Evolutionary conservation across 1,140 invertebrate genomes (phyloP).

Genomic region (Whitmania pigra): DNA sequence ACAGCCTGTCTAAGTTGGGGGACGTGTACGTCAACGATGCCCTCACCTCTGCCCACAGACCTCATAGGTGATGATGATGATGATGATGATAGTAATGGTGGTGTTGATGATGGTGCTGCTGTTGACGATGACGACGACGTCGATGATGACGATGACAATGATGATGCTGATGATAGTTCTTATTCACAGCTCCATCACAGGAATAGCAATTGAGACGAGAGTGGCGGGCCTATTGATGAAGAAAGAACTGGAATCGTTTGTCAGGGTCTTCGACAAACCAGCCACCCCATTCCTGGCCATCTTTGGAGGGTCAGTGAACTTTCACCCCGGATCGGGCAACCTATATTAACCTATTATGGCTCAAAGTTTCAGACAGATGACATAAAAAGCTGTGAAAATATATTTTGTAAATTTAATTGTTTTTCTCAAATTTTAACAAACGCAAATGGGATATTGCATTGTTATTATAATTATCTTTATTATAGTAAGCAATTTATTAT

Average conservation of each 20-base stretch:
- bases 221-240: constrained; percentile 91
- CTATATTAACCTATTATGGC: too few relatives aligned
- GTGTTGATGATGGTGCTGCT: not conserved
- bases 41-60: constrained; percentile 95
- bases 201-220: constrained; percentile 67
- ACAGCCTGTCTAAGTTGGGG: constrained; percentile 79
- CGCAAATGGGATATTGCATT: too few relatives aligned
- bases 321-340: not conserved
- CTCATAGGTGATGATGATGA: constrained; percentile 55
- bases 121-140: not conserved
- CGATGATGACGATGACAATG: not conserved
- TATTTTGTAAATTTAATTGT: too few relatives aligned
- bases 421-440: too few relatives aligned
- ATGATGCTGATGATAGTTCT: not conserved
- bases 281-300: constrained; percentile 91
- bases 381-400: too few relatives aligned
- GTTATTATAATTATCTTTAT: too few relatives aligned
- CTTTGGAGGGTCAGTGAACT: constrained; percentile 59
- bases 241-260: constrained; percentile 93
- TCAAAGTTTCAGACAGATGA: too few relatives aligned
- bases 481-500: too few relatives aligned
- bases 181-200: constrained; percentile 49
- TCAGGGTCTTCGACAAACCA: constrained; percentile 89
- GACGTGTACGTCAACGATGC: constrained; percentile 99
- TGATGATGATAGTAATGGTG: not conserved